Evolutionary conservation across 2,113 vertebrate genomes (phyloP).

Genomic region (Riparia riparia): DNA sequence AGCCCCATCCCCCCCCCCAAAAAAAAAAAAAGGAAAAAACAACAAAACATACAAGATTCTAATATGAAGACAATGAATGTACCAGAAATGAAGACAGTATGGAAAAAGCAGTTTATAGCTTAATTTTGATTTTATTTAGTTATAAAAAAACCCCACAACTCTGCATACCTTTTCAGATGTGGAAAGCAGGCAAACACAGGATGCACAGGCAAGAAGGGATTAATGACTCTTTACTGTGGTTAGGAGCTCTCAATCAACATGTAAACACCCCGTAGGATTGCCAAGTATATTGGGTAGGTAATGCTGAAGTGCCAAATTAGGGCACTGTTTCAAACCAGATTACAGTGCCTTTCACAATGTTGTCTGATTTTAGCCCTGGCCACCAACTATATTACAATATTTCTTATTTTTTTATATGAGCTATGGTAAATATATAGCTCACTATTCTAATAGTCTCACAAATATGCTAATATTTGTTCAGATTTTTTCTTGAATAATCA

Average conservation of each 20-base stretch:
- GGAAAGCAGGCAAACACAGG: neutral
- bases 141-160: neutral
- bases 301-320: neutral
- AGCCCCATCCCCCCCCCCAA: fast-evolving
- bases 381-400: neutral
- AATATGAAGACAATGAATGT: neutral
- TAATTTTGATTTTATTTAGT: neutral
- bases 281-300: neutral
- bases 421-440: neutral
- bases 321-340: neutral
- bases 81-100: neutral
- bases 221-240: neutral
- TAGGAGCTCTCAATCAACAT: neutral
- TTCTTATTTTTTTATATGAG: neutral
- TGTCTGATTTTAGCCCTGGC: neutral
- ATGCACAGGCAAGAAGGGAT: neutral
- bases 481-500: neutral
- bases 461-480: neutral
- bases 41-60: neutral
- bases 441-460: neutral
- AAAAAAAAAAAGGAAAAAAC: neutral
- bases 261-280: neutral
- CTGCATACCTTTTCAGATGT: fast-evolving
- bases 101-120: neutral
- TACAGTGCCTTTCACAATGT: neutral